These are phyloP conservation scores for Paracanthobrama guichenoti DNA, from an alignment of 2,113 vertebrate genomes.

Conservation along the genomic window DNA sequence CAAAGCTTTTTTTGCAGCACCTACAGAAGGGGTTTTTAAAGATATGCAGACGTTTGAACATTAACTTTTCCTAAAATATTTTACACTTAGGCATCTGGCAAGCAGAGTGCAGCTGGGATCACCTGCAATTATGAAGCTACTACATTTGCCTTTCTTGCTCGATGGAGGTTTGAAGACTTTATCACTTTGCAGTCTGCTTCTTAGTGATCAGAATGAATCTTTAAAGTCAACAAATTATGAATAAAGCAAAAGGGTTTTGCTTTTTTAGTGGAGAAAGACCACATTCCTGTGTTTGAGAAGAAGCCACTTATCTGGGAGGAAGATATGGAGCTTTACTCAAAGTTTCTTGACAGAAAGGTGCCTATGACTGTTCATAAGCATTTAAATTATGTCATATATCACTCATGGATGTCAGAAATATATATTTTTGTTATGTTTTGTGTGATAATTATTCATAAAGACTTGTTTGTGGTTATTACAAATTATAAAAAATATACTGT, in stretches of 20 bases:
- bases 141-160: constrained; percentile 70
- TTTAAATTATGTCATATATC: neutral
- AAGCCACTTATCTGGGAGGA: constrained; percentile 83
- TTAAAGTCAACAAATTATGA: neutral
- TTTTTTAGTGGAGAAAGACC: constrained; percentile 66
- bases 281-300: constrained; percentile 71
- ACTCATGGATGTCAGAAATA: neutral
- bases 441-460: neutral
- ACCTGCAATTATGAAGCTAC: constrained; percentile 73
- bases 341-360: constrained; percentile 89
- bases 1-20: no score
- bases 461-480: neutral
- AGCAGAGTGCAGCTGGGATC: constrained; percentile 83
- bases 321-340: constrained; percentile 82
- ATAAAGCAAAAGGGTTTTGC: neutral
- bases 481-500: neutral
- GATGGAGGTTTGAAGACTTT: constrained; percentile 68
- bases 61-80: neutral
- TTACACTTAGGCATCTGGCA: constrained; percentile 73
- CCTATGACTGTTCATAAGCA: constrained; percentile 13
- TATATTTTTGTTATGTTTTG: neutral
- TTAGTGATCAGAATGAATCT: neutral
- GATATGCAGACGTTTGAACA: neutral
- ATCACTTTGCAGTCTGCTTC: constrained; percentile 21
- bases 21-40: no score